Percentiles rank a stretch among this genome's conserved stretches.
Conservation (phyloP, 2,113 vertebrate genomes). For the Xiphias gladius region DNA sequence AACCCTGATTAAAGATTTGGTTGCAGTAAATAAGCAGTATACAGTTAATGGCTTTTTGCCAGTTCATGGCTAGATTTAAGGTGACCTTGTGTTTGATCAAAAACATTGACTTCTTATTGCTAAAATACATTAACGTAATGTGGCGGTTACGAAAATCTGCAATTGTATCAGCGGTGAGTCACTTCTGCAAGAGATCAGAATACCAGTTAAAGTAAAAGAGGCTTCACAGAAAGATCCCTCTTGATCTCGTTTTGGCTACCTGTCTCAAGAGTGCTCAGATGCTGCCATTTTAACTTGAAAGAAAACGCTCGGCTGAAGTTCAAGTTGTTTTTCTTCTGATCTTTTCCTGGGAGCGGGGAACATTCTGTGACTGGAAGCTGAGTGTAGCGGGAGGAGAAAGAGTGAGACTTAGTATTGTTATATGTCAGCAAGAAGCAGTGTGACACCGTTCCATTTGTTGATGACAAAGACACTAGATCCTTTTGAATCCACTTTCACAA, state of each 20-base stretch:
- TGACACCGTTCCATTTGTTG: background rate
- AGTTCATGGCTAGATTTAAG: background rate
- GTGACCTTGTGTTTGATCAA: background rate
- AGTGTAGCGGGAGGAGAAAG: slow-evolving; percentile 15
- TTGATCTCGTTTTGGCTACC: slow-evolving; percentile 29
- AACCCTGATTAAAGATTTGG: background rate
- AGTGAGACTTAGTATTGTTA: slow-evolving; percentile 39
- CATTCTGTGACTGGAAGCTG: slow-evolving; percentile 34
- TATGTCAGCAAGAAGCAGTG: slow-evolving; percentile 29
- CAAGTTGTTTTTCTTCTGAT: slow-evolving; percentile 40
- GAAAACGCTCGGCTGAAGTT: slow-evolving; percentile 19
- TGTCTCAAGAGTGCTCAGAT: slow-evolving; percentile 12
- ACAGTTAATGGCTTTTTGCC: too few relatives aligned
- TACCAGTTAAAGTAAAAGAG: background rate
- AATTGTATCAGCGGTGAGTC: slow-evolving; percentile 8
- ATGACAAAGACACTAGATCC: slow-evolving; percentile 14
- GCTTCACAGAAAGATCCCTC: slow-evolving; percentile 6
- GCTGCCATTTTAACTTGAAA: slow-evolving; percentile 43
- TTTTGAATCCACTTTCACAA: slow-evolving; percentile 33
- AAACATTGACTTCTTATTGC: background rate
- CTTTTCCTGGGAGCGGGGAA: slow-evolving; percentile 23
- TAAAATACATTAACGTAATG: background rate
- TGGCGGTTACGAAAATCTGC: background rate
- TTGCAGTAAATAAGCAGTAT: background rate
- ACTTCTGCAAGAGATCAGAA: background rate